Conservation (phyloP, 1,140 invertebrate species). For the Eufriesea mexicana region DNA sequence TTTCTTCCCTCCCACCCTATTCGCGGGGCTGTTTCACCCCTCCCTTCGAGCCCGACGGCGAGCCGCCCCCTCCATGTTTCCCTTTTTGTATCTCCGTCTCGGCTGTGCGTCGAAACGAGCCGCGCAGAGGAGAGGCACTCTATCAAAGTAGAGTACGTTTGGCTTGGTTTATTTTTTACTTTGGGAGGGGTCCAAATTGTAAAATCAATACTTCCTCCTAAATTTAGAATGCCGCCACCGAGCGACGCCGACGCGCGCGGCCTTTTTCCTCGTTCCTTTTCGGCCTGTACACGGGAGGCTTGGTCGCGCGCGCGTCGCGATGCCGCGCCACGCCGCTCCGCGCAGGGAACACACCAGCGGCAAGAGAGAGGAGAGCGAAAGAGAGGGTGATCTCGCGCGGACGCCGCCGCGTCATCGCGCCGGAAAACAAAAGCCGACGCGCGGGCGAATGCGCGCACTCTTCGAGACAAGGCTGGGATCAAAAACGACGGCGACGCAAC, state of each 20-base stretch:
- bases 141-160: conserved; percentile 82
- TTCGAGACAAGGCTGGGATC: neutral
- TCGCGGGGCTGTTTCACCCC: conserved; percentile 29
- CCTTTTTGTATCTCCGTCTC: conserved; percentile 55
- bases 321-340: neutral
- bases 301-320: conserved; percentile 21
- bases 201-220: conserved; percentile 82
- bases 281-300: conserved; percentile 24
- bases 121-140: conserved; percentile 79
- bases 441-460: conserved; percentile 7
- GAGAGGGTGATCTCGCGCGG: conserved; percentile 20
- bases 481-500: neutral
- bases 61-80: conserved; percentile 35
- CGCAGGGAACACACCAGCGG: conserved; percentile 9
- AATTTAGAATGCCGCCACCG: conserved; percentile 75
- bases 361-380: neutral
- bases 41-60: neutral
- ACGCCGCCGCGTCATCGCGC: conserved; percentile 35
- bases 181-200: conserved; percentile 82
- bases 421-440: conserved; percentile 28
- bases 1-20: conserved; percentile 26
- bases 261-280: conserved; percentile 60
- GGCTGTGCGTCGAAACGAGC: conserved; percentile 76
- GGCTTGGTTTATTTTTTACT: conserved; percentile 82
- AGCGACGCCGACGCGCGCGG: conserved; percentile 54